Evolutionary conservation across 2,113 vertebrate species (phyloP).

Genomic region (Pterocles gutturalis): DNA sequence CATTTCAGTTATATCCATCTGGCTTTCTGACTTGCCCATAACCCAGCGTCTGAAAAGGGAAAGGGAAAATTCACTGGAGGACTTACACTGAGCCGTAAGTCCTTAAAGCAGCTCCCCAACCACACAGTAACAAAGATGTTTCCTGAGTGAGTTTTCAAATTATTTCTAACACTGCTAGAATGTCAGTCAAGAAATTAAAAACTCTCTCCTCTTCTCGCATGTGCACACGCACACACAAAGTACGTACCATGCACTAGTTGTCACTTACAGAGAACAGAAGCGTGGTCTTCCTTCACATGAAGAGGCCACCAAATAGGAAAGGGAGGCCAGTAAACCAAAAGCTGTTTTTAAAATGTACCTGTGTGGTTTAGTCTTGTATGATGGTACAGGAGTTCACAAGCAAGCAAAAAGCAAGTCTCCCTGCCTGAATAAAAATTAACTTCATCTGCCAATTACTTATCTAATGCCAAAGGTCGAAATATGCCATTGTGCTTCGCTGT

Average conservation of each 20-base stretch:
- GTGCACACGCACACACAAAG: too few relatives aligned
- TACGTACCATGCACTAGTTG: neutral
- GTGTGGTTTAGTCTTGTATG: neutral
- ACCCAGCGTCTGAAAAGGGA: slow-evolving; percentile 81
- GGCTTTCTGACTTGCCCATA: slow-evolving; percentile 90
- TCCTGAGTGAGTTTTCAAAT: neutral
- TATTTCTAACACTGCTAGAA: neutral
- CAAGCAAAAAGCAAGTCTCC: slow-evolving; percentile 21
- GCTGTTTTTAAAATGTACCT: neutral
- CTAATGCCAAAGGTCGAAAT: slow-evolving; percentile 68
- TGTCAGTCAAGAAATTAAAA: neutral
- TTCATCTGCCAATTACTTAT: slow-evolving; percentile 68
- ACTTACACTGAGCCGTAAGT: neutral
- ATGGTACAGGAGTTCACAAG: slow-evolving; percentile 35
- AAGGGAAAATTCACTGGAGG: neutral
- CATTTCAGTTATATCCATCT: slow-evolving; percentile 92
- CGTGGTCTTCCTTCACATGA: neutral
- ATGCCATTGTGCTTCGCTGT: slow-evolving; percentile 57
- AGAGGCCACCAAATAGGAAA: neutral
- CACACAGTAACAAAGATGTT: neutral
- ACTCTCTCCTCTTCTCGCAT: neutral
- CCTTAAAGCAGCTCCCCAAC: neutral
- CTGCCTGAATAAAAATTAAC: slow-evolving; percentile 75
- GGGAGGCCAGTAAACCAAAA: neutral
- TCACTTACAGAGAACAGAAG: neutral